Conservation (phyloP, 2,888 invertebrate genomes). For the Hartigia nigra region DNA sequence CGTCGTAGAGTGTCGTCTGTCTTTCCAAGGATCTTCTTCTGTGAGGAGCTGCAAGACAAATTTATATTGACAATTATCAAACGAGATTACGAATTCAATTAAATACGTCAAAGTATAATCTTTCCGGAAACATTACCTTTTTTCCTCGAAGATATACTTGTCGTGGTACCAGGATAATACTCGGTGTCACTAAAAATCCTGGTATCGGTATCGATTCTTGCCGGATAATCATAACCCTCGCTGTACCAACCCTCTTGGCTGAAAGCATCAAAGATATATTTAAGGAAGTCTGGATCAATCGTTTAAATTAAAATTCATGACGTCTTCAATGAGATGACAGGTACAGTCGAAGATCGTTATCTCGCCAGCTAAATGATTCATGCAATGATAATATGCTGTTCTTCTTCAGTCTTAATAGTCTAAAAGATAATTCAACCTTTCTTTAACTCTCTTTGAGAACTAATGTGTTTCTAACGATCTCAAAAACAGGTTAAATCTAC, state of each 20-base stretch:
- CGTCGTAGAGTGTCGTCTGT: slow-evolving; percentile 83
- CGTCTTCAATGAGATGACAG: background rate
- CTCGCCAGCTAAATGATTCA: background rate
- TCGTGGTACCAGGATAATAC: slow-evolving; percentile 63
- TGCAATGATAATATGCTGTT: background rate
- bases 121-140: slow-evolving; percentile 34
- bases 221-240: slow-evolving; percentile 67
- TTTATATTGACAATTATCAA: background rate
- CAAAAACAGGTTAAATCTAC: background rate
- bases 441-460: background rate
- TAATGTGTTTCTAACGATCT: background rate
- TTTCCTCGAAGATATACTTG: slow-evolving; percentile 51
- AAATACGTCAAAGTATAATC: background rate
- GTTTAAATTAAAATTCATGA: background rate
- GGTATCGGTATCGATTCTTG: slow-evolving; percentile 66
- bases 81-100: background rate
- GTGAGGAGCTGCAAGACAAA: slow-evolving; percentile 53
- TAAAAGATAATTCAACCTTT: background rate
- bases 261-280: slow-evolving; percentile 49
- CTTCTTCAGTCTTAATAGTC: background rate
- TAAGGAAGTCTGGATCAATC: background rate
- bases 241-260: slow-evolving; percentile 71
- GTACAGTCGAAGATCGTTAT: background rate
- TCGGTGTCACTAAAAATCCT: slow-evolving; percentile 66
- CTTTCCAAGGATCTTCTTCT: slow-evolving; percentile 83